Evolutionary conservation across 2,888 invertebrate genomes (phyloP).

Genomic region (Calameuta pallipes): DNA sequence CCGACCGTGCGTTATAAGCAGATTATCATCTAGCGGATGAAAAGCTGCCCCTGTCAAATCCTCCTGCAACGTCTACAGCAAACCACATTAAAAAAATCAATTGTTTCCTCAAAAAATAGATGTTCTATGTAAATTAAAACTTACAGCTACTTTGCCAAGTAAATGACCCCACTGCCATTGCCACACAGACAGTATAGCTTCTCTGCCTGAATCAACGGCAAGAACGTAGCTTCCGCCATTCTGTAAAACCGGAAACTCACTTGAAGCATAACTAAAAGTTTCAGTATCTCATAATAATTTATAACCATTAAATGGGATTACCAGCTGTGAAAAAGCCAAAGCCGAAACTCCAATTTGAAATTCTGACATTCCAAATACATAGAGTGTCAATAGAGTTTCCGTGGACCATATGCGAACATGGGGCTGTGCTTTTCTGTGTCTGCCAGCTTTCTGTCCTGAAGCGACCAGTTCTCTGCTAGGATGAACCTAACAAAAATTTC

Average conservation of each 20-base stretch:
- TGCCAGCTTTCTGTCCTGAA: slow-evolving; percentile 87
- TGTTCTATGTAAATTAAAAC: slow-evolving; percentile 53
- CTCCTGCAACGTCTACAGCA: slow-evolving; percentile 84
- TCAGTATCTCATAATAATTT: not conserved
- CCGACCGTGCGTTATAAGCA: slow-evolving; percentile 91
- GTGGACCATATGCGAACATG: slow-evolving; percentile 95
- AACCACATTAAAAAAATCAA: slow-evolving; percentile 19
- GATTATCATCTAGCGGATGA: slow-evolving; percentile 91
- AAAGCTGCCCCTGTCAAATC: slow-evolving; percentile 89
- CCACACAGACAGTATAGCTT: slow-evolving; percentile 93
- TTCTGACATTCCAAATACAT: slow-evolving; percentile 92
- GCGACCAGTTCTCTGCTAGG: slow-evolving; percentile 90
- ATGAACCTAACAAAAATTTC: slow-evolving; percentile 70
- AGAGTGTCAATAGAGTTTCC: slow-evolving; percentile 86
- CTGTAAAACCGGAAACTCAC: slow-evolving; percentile 67
- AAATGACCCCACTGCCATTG: slow-evolving; percentile 95
- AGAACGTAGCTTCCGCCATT: slow-evolving; percentile 91
- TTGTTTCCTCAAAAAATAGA: slow-evolving; percentile 9
- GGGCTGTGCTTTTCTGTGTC: slow-evolving; percentile 86
- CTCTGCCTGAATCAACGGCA: slow-evolving; percentile 89
- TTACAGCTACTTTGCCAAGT: slow-evolving; percentile 93
- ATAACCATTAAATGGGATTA: slow-evolving; percentile 60
- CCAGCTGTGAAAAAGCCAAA: slow-evolving; percentile 89
- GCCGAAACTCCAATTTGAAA: slow-evolving; percentile 89
- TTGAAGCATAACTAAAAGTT: not conserved